These are phyloP conservation scores for Percopsis omiscomaycus DNA, from an alignment of 2,797 vertebrate genomes.

Conservation along the genomic window DNA sequence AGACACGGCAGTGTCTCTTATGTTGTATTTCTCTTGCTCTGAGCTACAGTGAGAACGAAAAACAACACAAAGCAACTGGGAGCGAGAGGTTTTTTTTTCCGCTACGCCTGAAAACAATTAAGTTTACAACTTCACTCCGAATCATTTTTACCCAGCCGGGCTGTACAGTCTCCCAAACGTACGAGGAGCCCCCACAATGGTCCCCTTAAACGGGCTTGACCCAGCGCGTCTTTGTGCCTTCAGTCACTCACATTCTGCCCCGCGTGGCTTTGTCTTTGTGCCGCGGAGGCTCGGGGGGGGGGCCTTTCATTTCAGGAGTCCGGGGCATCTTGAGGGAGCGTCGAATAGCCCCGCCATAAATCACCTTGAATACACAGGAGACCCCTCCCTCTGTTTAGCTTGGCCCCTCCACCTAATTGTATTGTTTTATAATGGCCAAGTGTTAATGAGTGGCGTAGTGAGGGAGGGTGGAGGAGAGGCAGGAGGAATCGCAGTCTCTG, in stretches of 20 bases:
- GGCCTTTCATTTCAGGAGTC: slow-evolving; percentile 60
- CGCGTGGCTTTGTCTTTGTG: slow-evolving; percentile 43
- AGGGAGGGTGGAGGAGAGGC: slow-evolving; percentile 50
- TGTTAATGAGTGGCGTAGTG: slow-evolving; percentile 74
- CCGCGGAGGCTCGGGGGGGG: slow-evolving; percentile 24
- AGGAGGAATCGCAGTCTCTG: slow-evolving; percentile 41
- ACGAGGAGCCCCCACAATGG: slow-evolving; percentile 39
- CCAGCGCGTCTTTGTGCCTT: slow-evolving; percentile 49
- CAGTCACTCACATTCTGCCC: slow-evolving; percentile 49
- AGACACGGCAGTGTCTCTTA: background rate
- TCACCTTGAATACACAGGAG: slow-evolving; percentile 65
- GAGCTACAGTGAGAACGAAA: background rate
- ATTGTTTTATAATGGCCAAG: slow-evolving; percentile 78
- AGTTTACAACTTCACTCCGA: slow-evolving; percentile 41
- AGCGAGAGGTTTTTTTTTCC: background rate
- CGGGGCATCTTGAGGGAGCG: slow-evolving; percentile 57
- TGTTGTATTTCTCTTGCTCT: background rate
- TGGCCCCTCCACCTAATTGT: slow-evolving; percentile 66
- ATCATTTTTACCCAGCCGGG: slow-evolving; percentile 24
- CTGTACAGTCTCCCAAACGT: slow-evolving; percentile 6
- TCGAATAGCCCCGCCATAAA: slow-evolving; percentile 71
- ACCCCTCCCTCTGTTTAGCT: slow-evolving; percentile 61
- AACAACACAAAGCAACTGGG: background rate
- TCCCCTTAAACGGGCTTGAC: slow-evolving; percentile 50
- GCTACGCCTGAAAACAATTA: slow-evolving; percentile 12